Conservation (phyloP, 2,888 invertebrate species). For the Agrilus biguttatus region DNA sequence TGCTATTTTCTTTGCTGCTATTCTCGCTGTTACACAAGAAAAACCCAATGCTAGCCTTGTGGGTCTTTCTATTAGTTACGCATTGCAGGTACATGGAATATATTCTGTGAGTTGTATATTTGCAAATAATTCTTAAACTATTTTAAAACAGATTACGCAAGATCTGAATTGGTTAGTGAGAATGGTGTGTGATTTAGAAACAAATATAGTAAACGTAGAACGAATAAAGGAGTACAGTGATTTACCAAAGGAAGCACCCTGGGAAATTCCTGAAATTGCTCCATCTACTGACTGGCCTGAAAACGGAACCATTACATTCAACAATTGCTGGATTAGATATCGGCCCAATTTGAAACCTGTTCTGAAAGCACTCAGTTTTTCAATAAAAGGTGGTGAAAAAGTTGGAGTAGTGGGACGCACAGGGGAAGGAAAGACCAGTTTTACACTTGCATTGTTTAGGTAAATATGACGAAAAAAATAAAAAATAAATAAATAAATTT, state of each 20-base stretch:
- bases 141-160: neutral
- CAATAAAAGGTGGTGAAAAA: neutral
- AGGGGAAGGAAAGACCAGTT: constrained; percentile 60
- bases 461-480: constrained; percentile 22
- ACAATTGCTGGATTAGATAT: neutral
- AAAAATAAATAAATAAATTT: too few species aligned
- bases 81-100: constrained; percentile 9
- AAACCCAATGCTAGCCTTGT: constrained; percentile 19
- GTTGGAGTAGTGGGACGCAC: constrained; percentile 64
- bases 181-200: neutral
- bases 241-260: neutral
- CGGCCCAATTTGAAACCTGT: neutral
- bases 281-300: neutral
- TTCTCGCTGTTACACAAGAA: constrained; percentile 15
- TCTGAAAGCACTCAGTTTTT: neutral
- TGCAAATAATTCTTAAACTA: neutral
- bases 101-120: neutral
- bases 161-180: neutral
- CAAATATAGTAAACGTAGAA: neutral
- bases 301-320: neutral
- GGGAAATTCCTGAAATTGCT: neutral
- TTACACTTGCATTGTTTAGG: constrained; percentile 60
- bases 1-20: constrained; percentile 37
- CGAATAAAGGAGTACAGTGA: neutral
- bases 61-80: constrained; percentile 35